Evolutionary conservation across 1,140 invertebrate species (phyloP), one percentile per base, ranked within the genome.

Genomic region (Drosophila cardini): DNA sequence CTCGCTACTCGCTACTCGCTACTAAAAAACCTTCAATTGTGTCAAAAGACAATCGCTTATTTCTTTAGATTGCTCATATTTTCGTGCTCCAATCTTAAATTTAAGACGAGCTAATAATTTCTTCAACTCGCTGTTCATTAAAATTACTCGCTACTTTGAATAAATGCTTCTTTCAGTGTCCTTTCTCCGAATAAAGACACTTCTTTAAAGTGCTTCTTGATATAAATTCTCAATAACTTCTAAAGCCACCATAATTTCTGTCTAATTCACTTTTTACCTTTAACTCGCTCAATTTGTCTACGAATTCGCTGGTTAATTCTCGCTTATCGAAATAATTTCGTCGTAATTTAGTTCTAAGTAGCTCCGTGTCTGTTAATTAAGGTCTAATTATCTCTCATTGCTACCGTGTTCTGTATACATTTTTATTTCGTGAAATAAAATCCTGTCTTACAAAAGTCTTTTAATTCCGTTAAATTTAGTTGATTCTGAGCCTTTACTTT

Each of bases 351-450:
- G 9, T 55, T 55, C 6, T n/a, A 16, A 55, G 52, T 7, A 38
- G 10, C 18, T 55, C 13, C 16, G 2, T 48, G 21, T 26, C 26
- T 38, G 52, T 16, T 38, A 55, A 55, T 55, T 55, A 8, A 11
- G 15, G 9, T 55, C 18, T 36, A 55, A 55, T 55, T 55, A 10
- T 34, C 32, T 18, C 15, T 55, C 32, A 55, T 55, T 55, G n/a
- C 52, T 55, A 4, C 21, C 21, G 21, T 26, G 21, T 26, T 0
- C 21, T 26, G 21, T 26, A 26, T 26, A 26, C 5, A 26, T 26
- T 26, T 26, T 26, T 26, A n/a, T 26, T 26, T 4, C 50, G 30
- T 0, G 1, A 42, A 40, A 21, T 56, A 0, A 56, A 9, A 21
- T 34, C 30, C 8, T 2, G 7, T 43, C 15, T 5, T 43, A 32